Evolutionary conservation across 2,797 vertebrate species (phyloP).

Genomic region (Phataginus tetradactyla): DNA sequence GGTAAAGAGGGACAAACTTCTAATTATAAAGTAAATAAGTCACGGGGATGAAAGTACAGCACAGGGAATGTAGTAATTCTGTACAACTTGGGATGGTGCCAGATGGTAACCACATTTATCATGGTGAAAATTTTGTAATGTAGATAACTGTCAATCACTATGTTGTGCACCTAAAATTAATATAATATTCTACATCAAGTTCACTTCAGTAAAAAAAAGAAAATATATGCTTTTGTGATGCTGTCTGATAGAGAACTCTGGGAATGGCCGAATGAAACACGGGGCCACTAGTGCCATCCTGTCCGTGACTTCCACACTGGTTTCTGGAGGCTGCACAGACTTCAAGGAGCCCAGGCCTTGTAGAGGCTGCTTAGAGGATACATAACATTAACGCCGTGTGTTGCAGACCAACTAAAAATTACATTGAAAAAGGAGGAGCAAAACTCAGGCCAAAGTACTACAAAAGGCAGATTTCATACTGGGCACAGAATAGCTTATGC

Average conservation of each 20-base stretch:
- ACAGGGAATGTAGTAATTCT: too few relatives aligned
- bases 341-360: neutral
- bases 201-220: too few relatives aligned
- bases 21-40: too few relatives aligned
- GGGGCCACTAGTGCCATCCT: neutral
- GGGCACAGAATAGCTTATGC: neutral
- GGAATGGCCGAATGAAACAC: neutral
- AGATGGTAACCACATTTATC: too few relatives aligned
- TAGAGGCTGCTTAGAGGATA: neutral
- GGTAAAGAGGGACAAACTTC: too few relatives aligned
- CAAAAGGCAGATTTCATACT: neutral
- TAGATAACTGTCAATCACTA: too few relatives aligned
- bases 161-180: too few relatives aligned
- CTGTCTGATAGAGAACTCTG: neutral
- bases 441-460: neutral
- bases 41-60: too few relatives aligned
- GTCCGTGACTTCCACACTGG: neutral
- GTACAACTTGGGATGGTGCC: too few relatives aligned
- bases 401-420: neutral
- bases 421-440: neutral
- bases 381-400: fast-evolving
- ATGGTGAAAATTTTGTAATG: too few relatives aligned
- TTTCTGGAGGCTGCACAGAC: neutral
- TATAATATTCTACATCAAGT: too few relatives aligned
- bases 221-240: neutral